Evolutionary conservation across 2,113 vertebrate genomes (phyloP), one percentile per base, ranked within the genome.

Genomic region (Coptodon rendalli): DNA sequence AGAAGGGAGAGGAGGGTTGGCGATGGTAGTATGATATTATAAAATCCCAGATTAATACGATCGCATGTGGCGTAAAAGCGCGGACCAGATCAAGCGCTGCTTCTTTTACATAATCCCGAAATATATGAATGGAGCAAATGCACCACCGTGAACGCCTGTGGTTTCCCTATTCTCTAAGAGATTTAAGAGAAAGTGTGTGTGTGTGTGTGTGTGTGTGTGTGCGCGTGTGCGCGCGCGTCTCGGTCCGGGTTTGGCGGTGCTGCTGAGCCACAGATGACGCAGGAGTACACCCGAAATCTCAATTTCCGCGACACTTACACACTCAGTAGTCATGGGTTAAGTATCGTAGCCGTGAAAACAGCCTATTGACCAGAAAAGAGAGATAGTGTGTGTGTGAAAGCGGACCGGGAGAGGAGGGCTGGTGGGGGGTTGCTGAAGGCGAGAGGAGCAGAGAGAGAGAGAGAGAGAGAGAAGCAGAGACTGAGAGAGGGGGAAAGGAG

Each of bases 201-300:
- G 63, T 54, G 36, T 19, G 29, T 13, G 57, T 31, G 84, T 9
- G 16, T 13, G 73, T 38, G 34, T 12, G 54, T 56, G 22, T 5
- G 22, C 3, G n/a, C 3, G 40, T 7, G 86, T 13, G 53, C 6
- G 52, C 19, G 82, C 12, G 83, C 1, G 84, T 68, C 10, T 61
- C 22, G 71, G 40, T 50, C 38, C 16, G 22, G 84, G 66, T 84
- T 85, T 84, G 89, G 81, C 36, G 73, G 38, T 88, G 89, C 86
- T 71, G 90, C 82, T 50, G 90, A 80, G 83, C 91, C 87, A 78
- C 76, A 34, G 76, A 90, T 94, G 94, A 93, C 92, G 90, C 91
- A 90, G 83, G 91, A 92, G 7, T 24, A 13, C 89, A 76, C 48
- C 84, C 82, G 5, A 88, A 87, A 93, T 91, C 22, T 86, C 53